Evolutionary conservation across 2,888 invertebrate species (phyloP), one percentile per base, ranked within the genome.

Genomic region (Phymatocera aterrima): DNA sequence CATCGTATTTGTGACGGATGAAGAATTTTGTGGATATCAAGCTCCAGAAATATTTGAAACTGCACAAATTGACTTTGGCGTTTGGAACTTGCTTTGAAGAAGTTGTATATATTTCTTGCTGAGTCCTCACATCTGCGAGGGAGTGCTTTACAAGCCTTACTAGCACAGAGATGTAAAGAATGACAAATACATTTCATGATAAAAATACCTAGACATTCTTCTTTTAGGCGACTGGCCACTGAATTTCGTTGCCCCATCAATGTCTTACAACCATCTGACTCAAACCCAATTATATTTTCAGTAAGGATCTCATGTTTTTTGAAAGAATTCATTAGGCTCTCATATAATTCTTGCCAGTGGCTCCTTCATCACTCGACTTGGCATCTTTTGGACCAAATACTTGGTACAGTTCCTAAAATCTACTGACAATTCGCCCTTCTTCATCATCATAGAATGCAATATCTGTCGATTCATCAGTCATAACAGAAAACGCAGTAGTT

Each of bases 141-240:
- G 8, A 87, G 77, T 43, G 72, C 48, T 80, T 88, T 85, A 78
- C 85, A 87, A 6, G 86, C 87, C 65, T 85, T 81, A 78, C 83
- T 85, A 18, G 86, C 86, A 74, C 87, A 88, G 6, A 88, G 75
- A 81, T 87, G 86, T 77, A 86, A 51, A 0, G 86, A 87, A 79
- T 88, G 88, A 65, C 87, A 88, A 21, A 86, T 68, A 68, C 86
- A 89, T 81, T 87, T 86, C 0, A 83, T 72, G 54, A 85, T 83
- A 5, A 24, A 78, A 15, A 84, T 84, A 18, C 84, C 85, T 2
- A 85, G 83, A 72, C 77, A 81, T 0, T 65, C 31, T 34, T 78
- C n/a, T 6, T 31, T 74, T 34, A 86, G 82, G 77, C 84, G 65
- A 21, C 79, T 81, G 28, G 85, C 80, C 5, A 88, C 87, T 1